phyloP scores from a whole-genome alignment of 2,113 vertebrate genomes.

The Oophaga pumilio region DNA sequence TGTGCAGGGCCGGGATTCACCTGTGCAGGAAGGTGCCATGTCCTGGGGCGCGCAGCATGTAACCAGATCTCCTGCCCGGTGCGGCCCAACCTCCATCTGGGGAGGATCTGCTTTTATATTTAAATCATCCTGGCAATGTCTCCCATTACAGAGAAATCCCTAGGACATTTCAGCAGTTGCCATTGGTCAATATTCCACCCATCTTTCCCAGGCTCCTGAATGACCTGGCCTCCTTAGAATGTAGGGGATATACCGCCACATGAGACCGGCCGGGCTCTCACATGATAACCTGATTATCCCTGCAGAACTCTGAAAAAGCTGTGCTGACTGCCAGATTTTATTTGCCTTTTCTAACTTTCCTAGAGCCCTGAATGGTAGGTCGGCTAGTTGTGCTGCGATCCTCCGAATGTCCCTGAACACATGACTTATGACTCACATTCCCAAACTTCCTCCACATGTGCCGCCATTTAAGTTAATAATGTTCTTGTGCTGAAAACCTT shows the following conservation, averaged over 20 bases:
- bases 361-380: too few species aligned
- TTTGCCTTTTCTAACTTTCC: too few species aligned
- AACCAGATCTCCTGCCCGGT: constrained; percentile 32
- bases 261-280: not conserved
- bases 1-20: not conserved
- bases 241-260: not conserved
- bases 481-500: constrained; percentile 23
- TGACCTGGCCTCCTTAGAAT: not conserved
- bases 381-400: too few species aligned
- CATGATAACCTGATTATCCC: not conserved
- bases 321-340: not conserved
- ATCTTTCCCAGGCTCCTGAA: not conserved
- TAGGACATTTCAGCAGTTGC: not conserved
- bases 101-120: not conserved
- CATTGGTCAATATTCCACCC: not conserved
- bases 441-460: not conserved
- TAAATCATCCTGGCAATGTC: not conserved
- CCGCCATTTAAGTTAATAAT: constrained; percentile 1
- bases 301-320: not conserved
- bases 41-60: not conserved
- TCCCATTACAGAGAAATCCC: not conserved
- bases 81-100: not conserved
- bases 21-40: constrained; percentile 10
- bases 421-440: not conserved
- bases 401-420: not conserved